Base-by-base conservation (phyloP, 2,113 vertebrate species). In the Patagioenas fasciata region DNA sequence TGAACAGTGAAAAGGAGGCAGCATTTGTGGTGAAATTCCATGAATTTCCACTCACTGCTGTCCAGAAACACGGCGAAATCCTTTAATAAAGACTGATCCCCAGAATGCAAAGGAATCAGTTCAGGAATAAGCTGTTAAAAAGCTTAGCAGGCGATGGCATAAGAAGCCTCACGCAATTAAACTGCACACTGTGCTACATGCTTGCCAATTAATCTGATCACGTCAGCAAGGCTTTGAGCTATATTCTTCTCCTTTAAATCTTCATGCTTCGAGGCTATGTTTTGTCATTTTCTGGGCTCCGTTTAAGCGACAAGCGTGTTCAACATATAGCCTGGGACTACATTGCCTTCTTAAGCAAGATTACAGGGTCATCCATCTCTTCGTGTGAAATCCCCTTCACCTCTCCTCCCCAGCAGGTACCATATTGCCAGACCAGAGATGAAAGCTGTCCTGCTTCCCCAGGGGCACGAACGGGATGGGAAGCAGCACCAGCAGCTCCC, bases 61-160 rank as follows among this genome's bases (percentile, higher is more conserved):
- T 81, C 85, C 88, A 95, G 65, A 91, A 92, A 74, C 28, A 93
- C 87, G 65, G 70, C 23, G 36, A 91, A 92, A 96, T 91, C 88
- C 88, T 81, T 92, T 92, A 91, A 75, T 2, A 78, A 77, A 85
- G 71, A 54, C 92, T 87, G 85, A 92, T 96, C 72, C 36, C 74
- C 77, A 79, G 62, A 93, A 94, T 82, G 96, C 83, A 94, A 65
- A 79, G 40, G 86, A 60, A 94, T 94, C 90, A 88, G 90, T 92
- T 81, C 57, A 94, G 84, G 85, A 91, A 91, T 95, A 95, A 96
- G 86, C 95, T 93, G 92, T 91, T 96, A 95, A 95, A 96, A 95
- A 82, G 96, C 95, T 96, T 92, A 96, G 83, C 85, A 81, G 65
- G 80, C 7, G 1, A 91, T 87, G 91, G 92, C 83, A 87, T 82